These are phyloP conservation scores for Maniola jurtina DNA, from an alignment of 1,140 invertebrate genomes.

Conservation along the genomic window DNA sequence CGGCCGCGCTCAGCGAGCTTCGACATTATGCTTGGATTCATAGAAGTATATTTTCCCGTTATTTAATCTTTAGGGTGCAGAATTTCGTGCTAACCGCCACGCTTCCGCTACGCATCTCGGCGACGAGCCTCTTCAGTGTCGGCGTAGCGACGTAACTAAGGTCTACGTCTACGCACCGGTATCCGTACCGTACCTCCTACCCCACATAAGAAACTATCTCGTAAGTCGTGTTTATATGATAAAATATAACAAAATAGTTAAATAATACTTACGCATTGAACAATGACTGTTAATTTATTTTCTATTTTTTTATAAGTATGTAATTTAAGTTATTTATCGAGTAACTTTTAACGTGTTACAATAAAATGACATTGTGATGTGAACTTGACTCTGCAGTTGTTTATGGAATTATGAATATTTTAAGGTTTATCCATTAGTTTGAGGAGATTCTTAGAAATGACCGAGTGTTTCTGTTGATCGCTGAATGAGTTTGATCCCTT, in stretches of 20 bases:
- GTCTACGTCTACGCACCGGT: constrained; percentile 54
- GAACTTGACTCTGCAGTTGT: constrained; percentile 3
- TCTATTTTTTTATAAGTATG: constrained; percentile 57
- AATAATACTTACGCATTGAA: constrained; percentile 70
- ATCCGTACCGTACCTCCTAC: constrained; percentile 58
- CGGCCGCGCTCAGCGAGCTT: constrained; percentile 31
- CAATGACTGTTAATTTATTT: constrained; percentile 77
- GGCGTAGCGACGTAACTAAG: constrained; percentile 50
- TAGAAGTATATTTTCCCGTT: constrained; percentile 68
- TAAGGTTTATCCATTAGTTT: constrained; percentile 4
- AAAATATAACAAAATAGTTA: constrained; percentile 59
- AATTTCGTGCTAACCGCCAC: constrained; percentile 71
- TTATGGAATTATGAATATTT: not conserved
- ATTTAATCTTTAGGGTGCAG: constrained; percentile 73
- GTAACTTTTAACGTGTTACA: constrained; percentile 43
- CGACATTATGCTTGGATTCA: constrained; percentile 61
- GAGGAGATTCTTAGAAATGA: constrained; percentile 4
- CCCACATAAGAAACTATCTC: constrained; percentile 64
- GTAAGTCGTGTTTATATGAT: constrained; percentile 62
- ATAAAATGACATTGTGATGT: constrained; percentile 27
- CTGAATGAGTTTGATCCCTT: constrained; percentile 2
- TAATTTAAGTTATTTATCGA: constrained; percentile 75
- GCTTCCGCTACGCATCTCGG: constrained; percentile 71
- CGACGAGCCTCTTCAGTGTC: constrained; percentile 60
- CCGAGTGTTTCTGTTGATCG: not conserved